Evolutionary conservation across 2,113 vertebrate genomes (phyloP), one percentile per base, ranked within the genome.

Genomic region (Cryptoleucopteryx plumbea): DNA sequence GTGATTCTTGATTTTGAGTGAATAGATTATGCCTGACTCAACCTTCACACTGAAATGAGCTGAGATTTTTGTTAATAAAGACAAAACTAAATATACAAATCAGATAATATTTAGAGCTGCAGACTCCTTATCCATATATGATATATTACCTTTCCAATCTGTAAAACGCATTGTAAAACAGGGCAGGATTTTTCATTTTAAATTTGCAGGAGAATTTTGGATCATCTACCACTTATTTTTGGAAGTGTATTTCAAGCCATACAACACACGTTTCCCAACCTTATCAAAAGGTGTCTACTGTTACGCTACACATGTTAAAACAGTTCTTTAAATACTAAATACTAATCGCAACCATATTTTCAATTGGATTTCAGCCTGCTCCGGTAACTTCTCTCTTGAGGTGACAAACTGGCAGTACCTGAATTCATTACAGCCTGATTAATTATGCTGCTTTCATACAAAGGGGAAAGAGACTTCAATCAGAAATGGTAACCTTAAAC

Each of bases 401-500:
- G 97, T 97, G 96, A 97, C 89, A 90, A 90, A 96, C 95, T 27
- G 9, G 74, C 87, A 95, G 88, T 72, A 92, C 90, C 92, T 96
- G 98, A 97, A 98, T 96, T 97, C 94, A 96, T 98, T 98, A 97
- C 82, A 92, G 85, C 82, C 93, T 96, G 94, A 97, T 98, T 97
- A 98, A 98, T 98, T 98, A 96, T 93, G 93, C 94, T 93, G 92
- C 79, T 95, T 97, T 73, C 81, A 94, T 92, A 91, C 56, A 78
- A 96, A 96, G 77, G 79, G 58, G 87, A 88, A 32, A 16, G 73
- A 94, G 61, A 88, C 95, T 97, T 97, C 92, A 97, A 34, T 97
- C 93, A 95, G 94, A 92, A 61, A 15, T 2, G 16, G 81, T 77
- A 81, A 72, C 92, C 86, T 91, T 72, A 86, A 66, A 52, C 58